Evolutionary conservation across 2,888 invertebrate species (phyloP).

Genomic region (Mythimna lalbum): DNA sequence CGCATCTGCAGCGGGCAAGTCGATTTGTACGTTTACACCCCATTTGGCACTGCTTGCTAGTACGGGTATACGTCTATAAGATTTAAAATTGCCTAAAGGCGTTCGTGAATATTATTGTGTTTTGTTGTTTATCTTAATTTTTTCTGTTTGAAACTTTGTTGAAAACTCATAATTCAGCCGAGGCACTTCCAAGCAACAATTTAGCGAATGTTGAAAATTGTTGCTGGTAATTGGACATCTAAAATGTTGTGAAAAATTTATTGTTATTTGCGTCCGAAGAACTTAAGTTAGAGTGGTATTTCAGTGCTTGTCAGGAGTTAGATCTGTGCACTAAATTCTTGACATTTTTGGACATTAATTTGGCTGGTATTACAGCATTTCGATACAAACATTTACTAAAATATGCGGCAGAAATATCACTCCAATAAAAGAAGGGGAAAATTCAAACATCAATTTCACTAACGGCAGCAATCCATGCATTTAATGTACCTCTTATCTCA

Average conservation of each 20-base stretch:
- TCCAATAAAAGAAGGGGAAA: background rate
- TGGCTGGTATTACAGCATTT: constrained; percentile 21
- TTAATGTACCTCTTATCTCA: background rate
- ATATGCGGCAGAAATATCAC: too few relatives aligned
- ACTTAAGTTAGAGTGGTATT: constrained; percentile 23
- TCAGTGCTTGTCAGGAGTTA: constrained; percentile 15
- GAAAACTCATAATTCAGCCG: constrained; percentile 35
- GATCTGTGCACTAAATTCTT: constrained; percentile 29
- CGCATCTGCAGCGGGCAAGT: constrained; percentile 73
- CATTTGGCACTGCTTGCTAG: constrained; percentile 66
- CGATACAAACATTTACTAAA: constrained; percentile 29
- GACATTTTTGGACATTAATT: constrained; percentile 28
- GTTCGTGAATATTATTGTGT: constrained; percentile 47
- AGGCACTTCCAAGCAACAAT: constrained; percentile 30
- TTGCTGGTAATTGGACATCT: constrained; percentile 37
- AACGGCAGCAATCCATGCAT: background rate
- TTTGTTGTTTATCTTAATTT: constrained; percentile 23
- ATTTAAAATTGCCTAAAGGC: constrained; percentile 55
- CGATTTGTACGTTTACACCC: constrained; percentile 73
- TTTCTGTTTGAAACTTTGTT: constrained; percentile 36
- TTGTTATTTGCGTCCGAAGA: constrained; percentile 27
- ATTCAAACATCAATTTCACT: background rate
- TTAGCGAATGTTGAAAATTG: constrained; percentile 35
- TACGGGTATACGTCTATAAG: constrained; percentile 24
- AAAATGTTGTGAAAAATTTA: constrained; percentile 36